These are phyloP conservation scores for Axis porcinus DNA, from an alignment of 2,113 vertebrate species.

Conservation along the genomic window DNA sequence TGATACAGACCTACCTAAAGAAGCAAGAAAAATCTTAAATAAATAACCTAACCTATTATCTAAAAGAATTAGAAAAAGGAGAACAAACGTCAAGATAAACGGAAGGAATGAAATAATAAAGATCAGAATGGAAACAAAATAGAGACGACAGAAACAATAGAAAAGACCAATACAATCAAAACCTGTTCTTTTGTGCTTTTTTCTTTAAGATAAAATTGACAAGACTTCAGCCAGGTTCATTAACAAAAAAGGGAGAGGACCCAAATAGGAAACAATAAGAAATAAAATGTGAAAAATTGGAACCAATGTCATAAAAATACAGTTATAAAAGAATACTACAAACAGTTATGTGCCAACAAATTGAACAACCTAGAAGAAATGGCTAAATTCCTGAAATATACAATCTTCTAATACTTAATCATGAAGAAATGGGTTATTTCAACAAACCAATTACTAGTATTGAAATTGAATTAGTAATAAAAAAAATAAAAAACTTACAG, in stretches of 20 bases:
- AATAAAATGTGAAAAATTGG: not conserved
- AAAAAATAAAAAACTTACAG: not conserved
- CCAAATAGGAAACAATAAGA: not conserved
- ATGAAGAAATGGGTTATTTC: not conserved
- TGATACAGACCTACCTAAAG: not conserved
- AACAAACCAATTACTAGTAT: not conserved
- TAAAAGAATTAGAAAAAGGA: not conserved
- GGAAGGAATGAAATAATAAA: not conserved
- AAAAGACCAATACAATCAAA: not conserved
- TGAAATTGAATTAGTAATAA: not conserved
- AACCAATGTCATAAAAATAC: not conserved
- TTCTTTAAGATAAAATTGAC: not conserved
- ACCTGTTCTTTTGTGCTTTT: not conserved
- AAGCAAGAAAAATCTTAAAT: not conserved
- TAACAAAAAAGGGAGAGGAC: not conserved
- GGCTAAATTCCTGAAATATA: not conserved
- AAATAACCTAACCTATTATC: not conserved
- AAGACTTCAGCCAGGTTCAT: not conserved
- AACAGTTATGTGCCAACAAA: not conserved
- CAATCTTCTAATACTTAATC: not conserved
- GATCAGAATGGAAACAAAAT: not conserved
- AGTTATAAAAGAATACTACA: not conserved
- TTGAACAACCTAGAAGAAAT: not conserved
- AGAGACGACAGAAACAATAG: not conserved
- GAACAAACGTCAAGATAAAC: not conserved